Conservation (phyloP, 2,797 vertebrate genomes). For the Pagetopsis macropterus region DNA sequence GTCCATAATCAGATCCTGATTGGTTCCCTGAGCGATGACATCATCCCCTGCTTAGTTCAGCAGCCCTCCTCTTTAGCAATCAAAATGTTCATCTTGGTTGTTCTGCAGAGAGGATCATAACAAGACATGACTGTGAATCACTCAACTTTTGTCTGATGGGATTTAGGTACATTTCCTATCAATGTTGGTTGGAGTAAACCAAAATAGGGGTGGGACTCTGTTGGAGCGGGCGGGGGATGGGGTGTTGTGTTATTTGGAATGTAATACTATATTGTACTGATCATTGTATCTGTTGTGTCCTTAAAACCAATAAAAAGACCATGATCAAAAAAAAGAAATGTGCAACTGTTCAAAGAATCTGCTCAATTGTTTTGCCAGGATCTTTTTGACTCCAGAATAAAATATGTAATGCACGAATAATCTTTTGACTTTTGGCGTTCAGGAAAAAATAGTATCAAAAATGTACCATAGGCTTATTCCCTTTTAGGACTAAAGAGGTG, state of each 20-base stretch:
- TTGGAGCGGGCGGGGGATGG: too few relatives aligned
- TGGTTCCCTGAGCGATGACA: background rate
- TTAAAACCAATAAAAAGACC: too few relatives aligned
- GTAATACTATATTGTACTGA: too few relatives aligned
- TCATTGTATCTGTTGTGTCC: too few relatives aligned
- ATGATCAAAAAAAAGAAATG: too few relatives aligned
- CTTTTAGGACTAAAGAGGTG: background rate
- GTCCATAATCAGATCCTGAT: conserved; percentile 1
- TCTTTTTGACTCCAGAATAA: background rate
- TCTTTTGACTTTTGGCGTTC: background rate
- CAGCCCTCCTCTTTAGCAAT: conserved; percentile 74
- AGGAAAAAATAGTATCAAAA: too few relatives aligned
- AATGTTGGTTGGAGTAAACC: background rate
- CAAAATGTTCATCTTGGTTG: conserved; percentile 70
- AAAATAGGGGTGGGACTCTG: too few relatives aligned
- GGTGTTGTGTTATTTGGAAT: too few relatives aligned
- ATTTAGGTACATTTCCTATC: background rate
- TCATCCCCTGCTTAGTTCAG: conserved; percentile 38
- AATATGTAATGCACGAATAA: background rate
- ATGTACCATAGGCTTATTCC: background rate
- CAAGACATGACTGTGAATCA: background rate
- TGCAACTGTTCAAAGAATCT: background rate
- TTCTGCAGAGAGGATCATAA: conserved; percentile 56
- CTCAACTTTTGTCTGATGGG: background rate
- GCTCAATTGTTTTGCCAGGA: background rate